These are phyloP conservation scores for Scotopteryx bipunctaria DNA, from an alignment of 2,888 invertebrate species.

Conservation along the genomic window DNA sequence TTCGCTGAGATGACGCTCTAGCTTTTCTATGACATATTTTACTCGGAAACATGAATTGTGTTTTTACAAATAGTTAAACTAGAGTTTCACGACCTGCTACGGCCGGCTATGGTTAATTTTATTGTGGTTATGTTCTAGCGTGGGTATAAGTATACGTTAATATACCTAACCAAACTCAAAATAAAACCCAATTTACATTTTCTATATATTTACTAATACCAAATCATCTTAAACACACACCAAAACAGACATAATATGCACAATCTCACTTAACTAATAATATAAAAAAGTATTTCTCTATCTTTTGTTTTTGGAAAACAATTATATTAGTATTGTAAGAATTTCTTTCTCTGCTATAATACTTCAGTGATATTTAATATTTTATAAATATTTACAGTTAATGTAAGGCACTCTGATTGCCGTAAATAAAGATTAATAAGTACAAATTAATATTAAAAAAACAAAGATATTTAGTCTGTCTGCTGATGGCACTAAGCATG, in stretches of 20 bases:
- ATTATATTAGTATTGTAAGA: constrained; percentile 57
- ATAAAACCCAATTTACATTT: constrained; percentile 56
- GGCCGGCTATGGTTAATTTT: too few species aligned
- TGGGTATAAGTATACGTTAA: background rate
- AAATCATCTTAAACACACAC: constrained; percentile 83
- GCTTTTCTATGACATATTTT: background rate
- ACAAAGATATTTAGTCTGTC: constrained; percentile 70
- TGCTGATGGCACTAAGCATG: constrained; percentile 78
- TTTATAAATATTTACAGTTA: constrained; percentile 71
- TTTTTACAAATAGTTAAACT: too few species aligned
- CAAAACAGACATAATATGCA: constrained; percentile 83
- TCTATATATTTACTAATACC: constrained; percentile 81
- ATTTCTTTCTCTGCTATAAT: constrained; percentile 66
- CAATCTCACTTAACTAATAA: constrained; percentile 80
- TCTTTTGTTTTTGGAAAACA: constrained; percentile 78
- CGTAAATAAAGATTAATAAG: constrained; percentile 66
- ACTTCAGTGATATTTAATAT: constrained; percentile 59
- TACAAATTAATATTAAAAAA: constrained; percentile 72
- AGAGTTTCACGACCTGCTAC: too few species aligned
- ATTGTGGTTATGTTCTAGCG: background rate
- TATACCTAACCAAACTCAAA: constrained; percentile 2
- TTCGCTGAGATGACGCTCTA: constrained; percentile 6
- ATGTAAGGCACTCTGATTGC: constrained; percentile 77
- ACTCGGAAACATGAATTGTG: too few species aligned
- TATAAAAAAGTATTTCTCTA: constrained; percentile 65